Percentiles rank a stretch among this genome's conserved stretches.
Conservation (phyloP, 2,888 invertebrate species). For the Axea sp. region DNA sequence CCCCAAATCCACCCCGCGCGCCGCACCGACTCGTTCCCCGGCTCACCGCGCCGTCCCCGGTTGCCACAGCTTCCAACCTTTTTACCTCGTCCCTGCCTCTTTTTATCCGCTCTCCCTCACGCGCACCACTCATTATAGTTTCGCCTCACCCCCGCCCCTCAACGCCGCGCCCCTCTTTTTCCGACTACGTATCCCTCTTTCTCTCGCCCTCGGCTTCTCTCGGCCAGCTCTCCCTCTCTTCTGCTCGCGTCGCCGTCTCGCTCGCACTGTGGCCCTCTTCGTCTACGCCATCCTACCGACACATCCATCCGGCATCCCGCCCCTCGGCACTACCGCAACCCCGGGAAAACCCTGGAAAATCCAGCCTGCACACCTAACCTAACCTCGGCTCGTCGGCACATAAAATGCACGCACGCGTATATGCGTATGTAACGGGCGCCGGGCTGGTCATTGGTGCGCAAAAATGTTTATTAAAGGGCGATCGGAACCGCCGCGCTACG, state of each 20-base stretch:
- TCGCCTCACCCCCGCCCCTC: constrained; percentile 29
- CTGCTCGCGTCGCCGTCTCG: constrained; percentile 62
- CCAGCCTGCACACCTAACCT: constrained; percentile 74
- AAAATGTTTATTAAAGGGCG: constrained; percentile 73
- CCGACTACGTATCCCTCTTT: constrained; percentile 7
- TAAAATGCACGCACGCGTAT: constrained; percentile 69
- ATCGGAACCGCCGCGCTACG: constrained; percentile 64
- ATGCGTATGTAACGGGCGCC: constrained; percentile 67
- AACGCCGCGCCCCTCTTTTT: constrained; percentile 59
- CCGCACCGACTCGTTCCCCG: constrained; percentile 58
- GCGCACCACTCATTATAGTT: constrained; percentile 61
- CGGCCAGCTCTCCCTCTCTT: constrained; percentile 49
- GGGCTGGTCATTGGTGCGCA: constrained; percentile 69
- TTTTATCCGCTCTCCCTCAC: constrained; percentile 62
- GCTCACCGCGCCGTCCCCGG: constrained; percentile 68
- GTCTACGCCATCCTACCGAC: constrained; percentile 64
- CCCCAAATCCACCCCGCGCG: constrained; percentile 28
- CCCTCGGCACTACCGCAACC: constrained; percentile 72
- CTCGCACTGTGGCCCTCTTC: no score
- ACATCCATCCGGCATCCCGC: constrained; percentile 56
- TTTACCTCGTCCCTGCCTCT: constrained; percentile 72
- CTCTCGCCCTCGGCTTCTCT: constrained; percentile 26
- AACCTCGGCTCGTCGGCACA: constrained; percentile 64
- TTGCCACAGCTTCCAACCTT: constrained; percentile 75
- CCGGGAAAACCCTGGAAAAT: constrained; percentile 79